Evolutionary conservation across 2,113 vertebrate species (phyloP), one percentile per base, ranked within the genome.

Genomic region (Albula goreensis): DNA sequence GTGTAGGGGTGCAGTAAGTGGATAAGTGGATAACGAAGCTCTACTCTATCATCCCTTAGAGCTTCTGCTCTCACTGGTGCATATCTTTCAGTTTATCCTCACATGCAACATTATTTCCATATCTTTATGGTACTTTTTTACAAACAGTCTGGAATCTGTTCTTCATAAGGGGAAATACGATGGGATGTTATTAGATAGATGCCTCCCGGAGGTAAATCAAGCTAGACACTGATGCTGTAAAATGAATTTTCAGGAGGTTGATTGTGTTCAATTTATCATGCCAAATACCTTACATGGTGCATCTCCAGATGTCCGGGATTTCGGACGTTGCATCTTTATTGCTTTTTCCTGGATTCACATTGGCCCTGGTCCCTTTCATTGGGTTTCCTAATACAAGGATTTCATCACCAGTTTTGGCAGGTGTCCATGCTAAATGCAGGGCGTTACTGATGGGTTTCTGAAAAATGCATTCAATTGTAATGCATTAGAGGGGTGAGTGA

Each of bases 1-100:
- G 81, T 50, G 87, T 57, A 13, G 83, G 51, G 79, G 85, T 77
- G 66, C 12, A 82, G 51, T 89, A 81, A 90, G 83, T 87, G 83
- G 53, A 77, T 92, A 88, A 90, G 50, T 87, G 85, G 82, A 90
- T 86, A 88, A 89, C 82, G 77, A 88, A 85, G 49, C 50, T 81
- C 82, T 53, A 56, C 84, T 70, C 81, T 84, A 22, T 82, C 31
- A 60, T 80, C 82, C 60, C 83, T 25, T 51, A 81, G 41, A n/a
- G 78, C 78, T 31, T 48, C 80, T 78, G 53, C 50, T 63, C 83
- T 80, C 74, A 79, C 78, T 19, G 12, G 10, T 51, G 63, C 66
- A 80, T 51, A 81, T 48, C 19, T 81, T 25, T 48, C 80, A 60
- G 41, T 51, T 41, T 57, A 31, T 60, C 53, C 81, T 56, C 81